These are phyloP conservation scores for Cybosia mesomella DNA, from an alignment of 2,888 invertebrate genomes.

Conservation along the genomic window DNA sequence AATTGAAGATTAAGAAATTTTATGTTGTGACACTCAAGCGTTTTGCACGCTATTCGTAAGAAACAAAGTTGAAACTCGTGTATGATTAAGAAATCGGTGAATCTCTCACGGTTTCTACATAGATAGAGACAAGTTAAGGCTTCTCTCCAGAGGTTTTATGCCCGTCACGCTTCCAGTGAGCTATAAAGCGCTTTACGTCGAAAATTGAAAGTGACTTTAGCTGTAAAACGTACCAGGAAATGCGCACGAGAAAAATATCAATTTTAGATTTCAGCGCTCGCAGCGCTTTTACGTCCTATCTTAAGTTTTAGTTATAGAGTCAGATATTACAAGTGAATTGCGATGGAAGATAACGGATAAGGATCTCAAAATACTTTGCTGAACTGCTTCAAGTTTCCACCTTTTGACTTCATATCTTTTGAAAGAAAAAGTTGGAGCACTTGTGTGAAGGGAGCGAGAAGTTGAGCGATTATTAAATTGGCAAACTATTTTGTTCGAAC, in stretches of 20 bases:
- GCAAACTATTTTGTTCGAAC: slow-evolving; percentile 8
- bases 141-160: slow-evolving; percentile 70
- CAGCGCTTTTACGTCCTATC: slow-evolving; percentile 58
- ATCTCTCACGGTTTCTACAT: slow-evolving; percentile 61
- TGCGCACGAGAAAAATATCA: slow-evolving; percentile 71
- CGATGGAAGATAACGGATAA: slow-evolving; percentile 30
- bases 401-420: background rate
- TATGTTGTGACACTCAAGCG: slow-evolving; percentile 32
- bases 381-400: slow-evolving; percentile 5
- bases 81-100: slow-evolving; percentile 56
- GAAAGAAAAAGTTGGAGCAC: slow-evolving; percentile 3
- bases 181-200: slow-evolving; percentile 81
- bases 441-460: background rate
- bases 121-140: slow-evolving; percentile 72
- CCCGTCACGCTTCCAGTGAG: slow-evolving; percentile 75
- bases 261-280: slow-evolving; percentile 65
- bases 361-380: slow-evolving; percentile 14
- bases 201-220: slow-evolving; percentile 85
- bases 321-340: slow-evolving; percentile 40
- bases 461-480: slow-evolving; percentile 15
- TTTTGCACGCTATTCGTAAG: slow-evolving; percentile 35
- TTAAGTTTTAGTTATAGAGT: slow-evolving; percentile 45
- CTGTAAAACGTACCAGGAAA: slow-evolving; percentile 78
- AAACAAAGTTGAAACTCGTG: slow-evolving; percentile 50
- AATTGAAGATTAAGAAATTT: slow-evolving; percentile 64